phyloP scores from a whole-genome alignment of 2,888 invertebrate genomes.

The Cryptus viduatorius region DNA sequence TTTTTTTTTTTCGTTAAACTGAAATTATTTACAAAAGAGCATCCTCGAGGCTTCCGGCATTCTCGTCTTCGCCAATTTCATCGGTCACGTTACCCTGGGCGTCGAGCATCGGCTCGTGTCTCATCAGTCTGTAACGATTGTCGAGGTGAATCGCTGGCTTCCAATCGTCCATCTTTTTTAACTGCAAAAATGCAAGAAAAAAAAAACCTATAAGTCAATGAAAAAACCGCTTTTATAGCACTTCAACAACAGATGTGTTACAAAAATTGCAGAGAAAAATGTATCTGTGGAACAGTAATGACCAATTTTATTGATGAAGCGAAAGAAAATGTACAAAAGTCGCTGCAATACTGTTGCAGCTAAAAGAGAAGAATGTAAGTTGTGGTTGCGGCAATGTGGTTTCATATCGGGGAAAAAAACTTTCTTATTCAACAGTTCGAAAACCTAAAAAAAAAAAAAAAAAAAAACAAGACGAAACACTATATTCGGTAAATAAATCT shows the following conservation, averaged over 20 bases:
- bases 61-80: constrained; percentile 75
- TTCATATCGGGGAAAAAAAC: too few relatives aligned
- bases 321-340: too few relatives aligned
- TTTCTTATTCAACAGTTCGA: too few relatives aligned
- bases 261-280: too few relatives aligned
- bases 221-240: background rate
- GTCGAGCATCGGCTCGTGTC: constrained; percentile 80
- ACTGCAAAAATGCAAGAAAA: constrained; percentile 70
- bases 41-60: constrained; percentile 30
- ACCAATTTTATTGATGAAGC: too few relatives aligned
- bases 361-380: too few relatives aligned
- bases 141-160: constrained; percentile 80
- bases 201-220: background rate
- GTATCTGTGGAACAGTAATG: too few relatives aligned
- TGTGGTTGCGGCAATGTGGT: too few relatives aligned
- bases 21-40: background rate
- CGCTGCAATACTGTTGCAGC: too few relatives aligned
- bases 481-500: background rate
- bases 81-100: constrained; percentile 77
- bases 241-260: too few relatives aligned
- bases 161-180: constrained; percentile 62
- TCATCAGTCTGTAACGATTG: constrained; percentile 82
- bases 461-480: background rate
- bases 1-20: background rate
- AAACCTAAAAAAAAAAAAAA: too few relatives aligned